phyloP scores from a whole-genome alignment of 2,797 vertebrate species.

The Tenualosa thibaudeaui region DNA sequence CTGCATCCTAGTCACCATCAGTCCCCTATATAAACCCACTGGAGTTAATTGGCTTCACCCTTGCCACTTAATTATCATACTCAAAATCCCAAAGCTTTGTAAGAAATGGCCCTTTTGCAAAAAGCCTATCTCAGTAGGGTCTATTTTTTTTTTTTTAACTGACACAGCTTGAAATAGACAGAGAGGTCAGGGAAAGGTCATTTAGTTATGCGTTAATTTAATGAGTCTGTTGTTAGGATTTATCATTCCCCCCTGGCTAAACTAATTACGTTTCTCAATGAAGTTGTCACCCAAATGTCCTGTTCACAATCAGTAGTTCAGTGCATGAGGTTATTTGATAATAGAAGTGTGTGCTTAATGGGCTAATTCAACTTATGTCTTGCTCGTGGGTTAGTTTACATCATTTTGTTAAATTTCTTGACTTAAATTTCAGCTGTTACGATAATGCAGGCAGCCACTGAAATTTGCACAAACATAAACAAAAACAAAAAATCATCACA shows the following conservation, averaged over 20 bases:
- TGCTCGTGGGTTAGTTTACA: slow-evolving; percentile 59
- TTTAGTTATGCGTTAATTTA: slow-evolving; percentile 58
- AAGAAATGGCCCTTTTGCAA: not conserved
- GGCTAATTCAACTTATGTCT: slow-evolving; percentile 65
- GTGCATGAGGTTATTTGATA: slow-evolving; percentile 66
- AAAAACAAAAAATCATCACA: slow-evolving; percentile 22
- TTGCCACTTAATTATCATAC: not conserved
- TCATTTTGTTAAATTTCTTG: slow-evolving; percentile 45
- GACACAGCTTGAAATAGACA: not conserved
- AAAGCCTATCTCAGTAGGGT: not conserved
- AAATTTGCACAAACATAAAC: not conserved
- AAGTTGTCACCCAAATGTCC: slow-evolving; percentile 1
- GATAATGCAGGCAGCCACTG: not conserved
- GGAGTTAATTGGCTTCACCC: not conserved
- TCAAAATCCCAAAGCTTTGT: not conserved
- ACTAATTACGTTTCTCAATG: slow-evolving; percentile 55
- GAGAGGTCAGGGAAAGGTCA: not conserved
- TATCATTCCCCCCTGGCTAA: slow-evolving; percentile 52
- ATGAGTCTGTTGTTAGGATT: slow-evolving; percentile 62
- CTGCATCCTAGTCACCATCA: not conserved
- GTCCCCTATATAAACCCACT: not conserved
- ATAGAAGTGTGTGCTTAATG: slow-evolving; percentile 68
- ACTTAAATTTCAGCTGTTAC: not conserved
- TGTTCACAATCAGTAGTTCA: slow-evolving; percentile 6
- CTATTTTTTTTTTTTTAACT: not conserved